These are phyloP conservation scores for Bicyclus anynana DNA, from an alignment of 1,140 invertebrate genomes.

Conservation along the genomic window DNA sequence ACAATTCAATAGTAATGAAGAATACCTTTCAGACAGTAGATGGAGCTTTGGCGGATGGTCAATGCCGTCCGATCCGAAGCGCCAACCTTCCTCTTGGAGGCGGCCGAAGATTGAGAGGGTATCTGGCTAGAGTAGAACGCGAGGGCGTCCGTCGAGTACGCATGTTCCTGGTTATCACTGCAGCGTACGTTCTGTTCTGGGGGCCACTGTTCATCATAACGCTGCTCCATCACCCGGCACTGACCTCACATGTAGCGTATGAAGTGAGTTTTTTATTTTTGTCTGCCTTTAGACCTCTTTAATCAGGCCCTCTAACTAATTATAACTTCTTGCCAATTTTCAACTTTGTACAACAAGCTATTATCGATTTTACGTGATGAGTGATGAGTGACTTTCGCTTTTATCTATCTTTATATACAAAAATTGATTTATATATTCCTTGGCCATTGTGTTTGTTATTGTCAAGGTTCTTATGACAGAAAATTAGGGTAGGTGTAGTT, in stretches of 20 bases:
- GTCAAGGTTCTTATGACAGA: too few relatives aligned
- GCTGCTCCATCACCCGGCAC: conserved; percentile 83
- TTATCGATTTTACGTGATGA: too few relatives aligned
- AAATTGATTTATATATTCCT: too few relatives aligned
- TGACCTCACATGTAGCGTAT: conserved; percentile 83
- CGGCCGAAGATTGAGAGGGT: conserved; percentile 86
- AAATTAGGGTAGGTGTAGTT: too few relatives aligned
- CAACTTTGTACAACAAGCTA: too few relatives aligned
- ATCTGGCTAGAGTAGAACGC: conserved; percentile 85
- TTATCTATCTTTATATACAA: too few relatives aligned
- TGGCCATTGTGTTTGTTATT: too few relatives aligned
- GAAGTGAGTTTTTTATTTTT: conserved; percentile 83
- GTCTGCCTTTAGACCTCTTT: too few relatives aligned
- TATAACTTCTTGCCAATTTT: too few relatives aligned
- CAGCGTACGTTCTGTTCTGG: conserved; percentile 92
- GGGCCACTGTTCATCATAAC: conserved; percentile 92
- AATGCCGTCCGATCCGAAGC: conserved; percentile 46
- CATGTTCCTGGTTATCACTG: conserved; percentile 91
- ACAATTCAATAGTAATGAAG: conserved; percentile 4
- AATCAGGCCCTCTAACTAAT: too few relatives aligned
- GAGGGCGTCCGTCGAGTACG: conserved; percentile 88
- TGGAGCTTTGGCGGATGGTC: conserved; percentile 55
- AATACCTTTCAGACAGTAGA: conserved; percentile 59
- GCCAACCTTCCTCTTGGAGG: conserved; percentile 80
- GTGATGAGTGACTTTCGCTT: too few relatives aligned